Evolutionary conservation across 2,888 invertebrate species (phyloP), one percentile per base, ranked within the genome.

Genomic region (Phania funesta): DNA sequence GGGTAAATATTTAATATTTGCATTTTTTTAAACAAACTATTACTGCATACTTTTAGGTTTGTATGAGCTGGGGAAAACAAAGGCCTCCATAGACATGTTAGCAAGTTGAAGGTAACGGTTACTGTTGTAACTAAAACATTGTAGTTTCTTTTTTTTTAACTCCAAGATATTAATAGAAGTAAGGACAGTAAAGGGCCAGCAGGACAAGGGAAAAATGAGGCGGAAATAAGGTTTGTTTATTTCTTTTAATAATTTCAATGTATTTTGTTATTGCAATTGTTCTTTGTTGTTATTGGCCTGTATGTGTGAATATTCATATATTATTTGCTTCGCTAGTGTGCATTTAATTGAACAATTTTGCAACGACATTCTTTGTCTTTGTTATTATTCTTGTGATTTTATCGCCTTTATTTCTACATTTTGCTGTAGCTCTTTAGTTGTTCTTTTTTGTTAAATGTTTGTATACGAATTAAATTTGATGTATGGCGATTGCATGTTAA

Each of bases 261-360:
- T 18, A 16, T 50, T 26, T 24, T 20, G 16, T 26, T n/a, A 1
- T 1, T 16, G 0, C 3, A 20, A 2, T 64, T 8, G 7, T 22
- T 18, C 13, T 24, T 18, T 11, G n/a, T 56, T 5, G n/a, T 11
- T 35, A 9, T 65, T 3, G 41, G 9, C 5, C 8, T 67, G 26
- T 9, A 7, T 35, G 56, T 38, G 38, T 29, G 46, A 35, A 16
- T 46, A 32, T 35, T 24, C 13, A 50, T 20, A 9, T 32, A 3
- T 18, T 58, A 46, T 35, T 71, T 60, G 11, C 22, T 46, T 56
- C 11, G 20, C n/a, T 46, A 50, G 58, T 70, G 64, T 75, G 75
- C 58, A 70, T 70, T 75, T 75, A 70, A 75, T 83, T 77, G 73
- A 83, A 80, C 80, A 83, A 83, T 77, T 77, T 80, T 80, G 80